Evolutionary conservation across 2,888 invertebrate genomes (phyloP), one percentile per base, ranked within the genome.

Genomic region (Morpho deidamia): DNA sequence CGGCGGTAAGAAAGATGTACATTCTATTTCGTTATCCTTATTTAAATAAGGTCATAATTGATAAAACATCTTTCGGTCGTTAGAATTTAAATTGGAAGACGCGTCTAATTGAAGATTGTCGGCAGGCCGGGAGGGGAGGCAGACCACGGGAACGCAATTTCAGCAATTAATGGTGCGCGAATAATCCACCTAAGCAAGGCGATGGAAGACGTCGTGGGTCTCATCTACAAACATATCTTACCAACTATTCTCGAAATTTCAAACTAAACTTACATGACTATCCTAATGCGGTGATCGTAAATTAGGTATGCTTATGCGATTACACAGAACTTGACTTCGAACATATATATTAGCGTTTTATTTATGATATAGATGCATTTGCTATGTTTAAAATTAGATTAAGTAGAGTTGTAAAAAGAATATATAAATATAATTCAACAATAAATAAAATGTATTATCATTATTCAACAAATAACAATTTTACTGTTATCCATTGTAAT

Each of bases 81-180:
- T 52, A 51, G 60, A 56, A 78, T 79, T 79, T 75, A 78, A 83
- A 83, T 82, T 80, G 77, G 78, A 76, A 81, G 77, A 78, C 80
- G 75, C 70, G 72, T 81, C 76, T 85, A 86, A 85, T 84, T 84
- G 81, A 81, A 84, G 83, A 81, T 80, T 74, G 76, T 69, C 69
- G 73, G 76, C 44, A 42, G 42, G 42, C 35, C 35, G 48, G 41
- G 34, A 35, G 41, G 49, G 42, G 47, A 14, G 65, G 62, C 57
- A 60, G 61, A 67, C 71, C 74, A 72, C 74, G 72, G 74, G 81
- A 81, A 78, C 83, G 81, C 81, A 87, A 86, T 87, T 83, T 81
- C 76, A 69, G 72, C 78, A 79, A 84, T 86, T 86, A 89, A 89
- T 87, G 85, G 81, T 72, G 81, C 83, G 83, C 76, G 76, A 72